Conservation (phyloP, 2,888 invertebrate genomes). For the Drosophila meridionalis region DNA sequence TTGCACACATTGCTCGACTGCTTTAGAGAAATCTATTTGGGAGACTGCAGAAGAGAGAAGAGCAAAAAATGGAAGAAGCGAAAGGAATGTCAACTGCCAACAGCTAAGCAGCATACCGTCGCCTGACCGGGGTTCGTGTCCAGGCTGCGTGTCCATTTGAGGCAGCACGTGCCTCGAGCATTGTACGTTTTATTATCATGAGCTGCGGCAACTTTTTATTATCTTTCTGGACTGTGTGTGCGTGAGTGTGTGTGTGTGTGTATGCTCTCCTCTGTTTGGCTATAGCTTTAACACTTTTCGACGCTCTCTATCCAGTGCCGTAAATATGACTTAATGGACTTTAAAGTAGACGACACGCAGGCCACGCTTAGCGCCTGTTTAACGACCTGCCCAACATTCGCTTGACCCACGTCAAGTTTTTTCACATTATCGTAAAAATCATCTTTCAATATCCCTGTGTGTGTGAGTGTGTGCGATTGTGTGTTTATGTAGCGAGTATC, state of each 20-base stretch:
- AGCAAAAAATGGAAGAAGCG: background rate
- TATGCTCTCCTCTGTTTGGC: constrained; percentile 9
- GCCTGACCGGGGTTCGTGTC: constrained; percentile 57
- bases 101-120: constrained; percentile 46
- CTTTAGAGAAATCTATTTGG: constrained; percentile 71
- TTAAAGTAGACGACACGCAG: constrained; percentile 63
- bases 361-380: constrained; percentile 42
- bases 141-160: constrained; percentile 74
- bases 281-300: constrained; percentile 72
- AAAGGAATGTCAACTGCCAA: constrained; percentile 69
- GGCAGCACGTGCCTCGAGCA: constrained; percentile 73
- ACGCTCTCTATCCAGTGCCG: constrained; percentile 49
- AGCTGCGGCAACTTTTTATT: constrained; percentile 78
- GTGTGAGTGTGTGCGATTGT: constrained; percentile 10
- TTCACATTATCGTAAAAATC: constrained; percentile 76
- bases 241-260: background rate
- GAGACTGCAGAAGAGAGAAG: constrained; percentile 41
- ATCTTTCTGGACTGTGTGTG: constrained; percentile 46
- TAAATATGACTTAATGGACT: constrained; percentile 79
- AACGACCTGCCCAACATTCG: constrained; percentile 63
- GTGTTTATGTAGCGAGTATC: constrained; percentile 19
- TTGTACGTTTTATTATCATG: constrained; percentile 77
- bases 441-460: constrained; percentile 64
- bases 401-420: constrained; percentile 68
- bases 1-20: constrained; percentile 47